These are phyloP conservation scores for Caiman crocodilus DNA, from an alignment of 2,797 vertebrate species.

Conservation along the genomic window DNA sequence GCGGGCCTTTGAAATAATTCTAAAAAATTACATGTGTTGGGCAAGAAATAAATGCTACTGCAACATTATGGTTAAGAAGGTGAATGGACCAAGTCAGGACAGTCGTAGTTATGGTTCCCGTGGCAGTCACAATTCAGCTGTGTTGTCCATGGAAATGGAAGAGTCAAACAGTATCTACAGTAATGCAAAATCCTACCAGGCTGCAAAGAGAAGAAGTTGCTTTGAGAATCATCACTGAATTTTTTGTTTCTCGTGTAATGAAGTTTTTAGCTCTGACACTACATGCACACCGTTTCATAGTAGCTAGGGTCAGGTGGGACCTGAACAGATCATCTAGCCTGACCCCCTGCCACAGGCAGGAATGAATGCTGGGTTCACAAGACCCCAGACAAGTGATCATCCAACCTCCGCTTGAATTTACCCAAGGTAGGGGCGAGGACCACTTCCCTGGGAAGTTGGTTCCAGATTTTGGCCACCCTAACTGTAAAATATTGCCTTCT, in stretches of 20 bases:
- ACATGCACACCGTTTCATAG: neutral
- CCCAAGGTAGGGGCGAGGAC: too few species aligned
- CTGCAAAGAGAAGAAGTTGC: neutral
- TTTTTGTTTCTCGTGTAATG: slow-evolving; percentile 60
- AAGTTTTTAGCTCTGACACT: slow-evolving; percentile 29
- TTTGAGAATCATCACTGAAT: neutral
- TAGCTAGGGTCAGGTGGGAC: too few species aligned
- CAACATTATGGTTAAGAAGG: slow-evolving; percentile 41
- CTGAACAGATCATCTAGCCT: too few species aligned
- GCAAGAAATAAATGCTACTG: slow-evolving; percentile 53
- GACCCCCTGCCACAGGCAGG: too few species aligned
- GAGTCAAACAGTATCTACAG: neutral
- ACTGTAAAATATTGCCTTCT: too few species aligned
- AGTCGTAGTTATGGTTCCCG: slow-evolving; percentile 54
- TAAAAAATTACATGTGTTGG: slow-evolving; percentile 59
- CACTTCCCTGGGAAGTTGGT: too few species aligned
- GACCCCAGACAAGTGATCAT: too few species aligned
- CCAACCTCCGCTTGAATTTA: too few species aligned
- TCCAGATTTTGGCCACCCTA: too few species aligned
- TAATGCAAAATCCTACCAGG: neutral
- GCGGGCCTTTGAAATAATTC: slow-evolving; percentile 49
- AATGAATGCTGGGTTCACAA: too few species aligned
- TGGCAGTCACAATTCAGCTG: slow-evolving; percentile 34
- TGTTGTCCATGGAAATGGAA: neutral
- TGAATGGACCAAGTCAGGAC: slow-evolving; percentile 56